phyloP scores from a whole-genome alignment of 2,113 vertebrate species.

The Kryptolebias marmoratus region DNA sequence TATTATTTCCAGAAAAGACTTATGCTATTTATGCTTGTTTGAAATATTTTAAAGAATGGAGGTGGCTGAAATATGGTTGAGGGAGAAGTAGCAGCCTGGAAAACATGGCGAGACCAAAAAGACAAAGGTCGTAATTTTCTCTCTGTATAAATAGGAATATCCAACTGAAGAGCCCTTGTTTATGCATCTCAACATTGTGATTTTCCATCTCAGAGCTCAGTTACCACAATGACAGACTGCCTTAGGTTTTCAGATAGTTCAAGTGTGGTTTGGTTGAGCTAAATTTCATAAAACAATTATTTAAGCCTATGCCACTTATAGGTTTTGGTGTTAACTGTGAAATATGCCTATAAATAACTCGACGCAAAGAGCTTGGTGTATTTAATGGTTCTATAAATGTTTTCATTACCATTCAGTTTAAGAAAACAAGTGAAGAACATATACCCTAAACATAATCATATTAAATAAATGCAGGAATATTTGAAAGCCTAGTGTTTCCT shows the following conservation, averaged over 20 bases:
- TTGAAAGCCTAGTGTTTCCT: too few relatives aligned
- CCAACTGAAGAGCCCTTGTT: constrained; percentile 2
- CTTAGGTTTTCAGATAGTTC: neutral
- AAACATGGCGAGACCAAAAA: constrained; percentile 17
- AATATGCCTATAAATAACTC: neutral
- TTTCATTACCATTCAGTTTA: neutral
- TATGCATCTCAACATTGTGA: neutral
- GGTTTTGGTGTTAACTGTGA: neutral
- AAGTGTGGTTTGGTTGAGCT: neutral
- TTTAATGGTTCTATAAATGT: neutral
- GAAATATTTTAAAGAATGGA: constrained; percentile 42
- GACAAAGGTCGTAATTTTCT: constrained; percentile 11
- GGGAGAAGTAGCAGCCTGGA: constrained; percentile 22
- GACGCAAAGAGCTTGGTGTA: too few relatives aligned
- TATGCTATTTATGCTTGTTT: constrained; percentile 56
- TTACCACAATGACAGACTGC: constrained; percentile 1
- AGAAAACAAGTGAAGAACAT: too few relatives aligned
- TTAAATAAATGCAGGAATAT: too few relatives aligned
- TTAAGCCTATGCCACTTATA: neutral
- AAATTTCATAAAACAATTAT: neutral
- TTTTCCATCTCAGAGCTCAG: constrained; percentile 10
- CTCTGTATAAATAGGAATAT: constrained; percentile 8
- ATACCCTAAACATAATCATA: too few relatives aligned
- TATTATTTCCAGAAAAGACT: too few relatives aligned
- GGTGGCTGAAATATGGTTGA: neutral